Conservation (phyloP, 2,888 invertebrate genomes). For the Stenchaetothrips biformis region DNA sequence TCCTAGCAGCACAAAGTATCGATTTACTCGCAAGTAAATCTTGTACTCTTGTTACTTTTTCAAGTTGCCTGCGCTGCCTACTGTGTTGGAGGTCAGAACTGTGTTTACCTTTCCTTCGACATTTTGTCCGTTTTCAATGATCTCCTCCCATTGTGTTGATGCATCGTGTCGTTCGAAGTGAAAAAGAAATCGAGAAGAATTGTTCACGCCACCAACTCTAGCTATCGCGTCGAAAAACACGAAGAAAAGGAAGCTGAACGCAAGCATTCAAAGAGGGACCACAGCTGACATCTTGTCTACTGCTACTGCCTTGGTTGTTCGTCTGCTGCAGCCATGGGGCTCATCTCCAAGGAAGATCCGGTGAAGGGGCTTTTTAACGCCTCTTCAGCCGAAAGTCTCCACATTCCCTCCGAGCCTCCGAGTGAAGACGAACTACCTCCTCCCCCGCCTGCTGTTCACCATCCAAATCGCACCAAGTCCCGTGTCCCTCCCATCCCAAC, state of each 20-base stretch:
- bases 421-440: background rate
- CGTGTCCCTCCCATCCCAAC: background rate
- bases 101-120: background rate
- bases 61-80: background rate
- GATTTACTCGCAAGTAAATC: background rate
- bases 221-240: background rate
- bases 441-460: background rate
- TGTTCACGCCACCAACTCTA: background rate
- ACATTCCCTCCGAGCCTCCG: background rate
- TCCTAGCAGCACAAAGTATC: background rate
- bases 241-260: background rate
- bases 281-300: conserved; percentile 13
- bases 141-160: background rate
- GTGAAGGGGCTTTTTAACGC: conserved; percentile 3
- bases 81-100: background rate
- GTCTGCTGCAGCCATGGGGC: background rate
- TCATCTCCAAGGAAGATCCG: background rate
- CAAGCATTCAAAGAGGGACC: background rate
- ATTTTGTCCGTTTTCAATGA: background rate
- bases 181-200: background rate
- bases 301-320: background rate
- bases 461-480: background rate
- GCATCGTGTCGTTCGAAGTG: background rate
- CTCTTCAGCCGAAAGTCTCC: background rate
- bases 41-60: background rate